Evolutionary conservation across 2,888 invertebrate genomes (phyloP).

Genomic region (Idaea aversata): DNA sequence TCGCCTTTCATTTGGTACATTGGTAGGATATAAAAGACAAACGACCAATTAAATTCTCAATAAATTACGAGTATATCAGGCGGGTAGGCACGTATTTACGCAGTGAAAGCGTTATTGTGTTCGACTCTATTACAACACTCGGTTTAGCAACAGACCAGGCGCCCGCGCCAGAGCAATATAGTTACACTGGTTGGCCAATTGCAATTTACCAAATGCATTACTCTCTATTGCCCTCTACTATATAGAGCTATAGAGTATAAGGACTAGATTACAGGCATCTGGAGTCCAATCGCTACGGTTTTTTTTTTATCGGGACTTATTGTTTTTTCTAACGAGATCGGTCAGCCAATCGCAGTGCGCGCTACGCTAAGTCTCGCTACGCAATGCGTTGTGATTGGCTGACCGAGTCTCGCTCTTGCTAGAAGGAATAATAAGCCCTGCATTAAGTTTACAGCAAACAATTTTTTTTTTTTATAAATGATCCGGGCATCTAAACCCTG

Average conservation of each 20-base stretch:
- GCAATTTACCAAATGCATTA: background rate
- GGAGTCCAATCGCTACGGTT: background rate
- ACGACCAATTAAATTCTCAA: background rate
- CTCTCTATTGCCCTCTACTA: too few species aligned
- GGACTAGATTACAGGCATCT: background rate
- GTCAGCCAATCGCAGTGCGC: too few species aligned
- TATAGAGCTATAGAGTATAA: background rate
- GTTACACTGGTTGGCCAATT: background rate
- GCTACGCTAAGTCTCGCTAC: too few species aligned
- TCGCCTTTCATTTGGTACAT: background rate
- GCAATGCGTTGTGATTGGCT: too few species aligned
- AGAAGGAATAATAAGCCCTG: background rate
- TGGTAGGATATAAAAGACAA: background rate
- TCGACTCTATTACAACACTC: slow-evolving; percentile 2
- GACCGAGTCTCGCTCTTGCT: too few species aligned
- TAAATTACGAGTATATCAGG: background rate
- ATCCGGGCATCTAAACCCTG: background rate
- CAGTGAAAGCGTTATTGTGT: slow-evolving; percentile 6
- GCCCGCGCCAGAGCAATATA: background rate
- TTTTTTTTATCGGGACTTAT: background rate
- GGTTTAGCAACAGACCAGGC: background rate
- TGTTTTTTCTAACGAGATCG: too few species aligned
- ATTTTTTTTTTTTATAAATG: background rate
- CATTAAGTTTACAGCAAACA: background rate
- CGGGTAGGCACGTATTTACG: background rate